A percentile compares a stretch with the other conserved stretches of the same genome.
These are phyloP conservation scores for Pipistrellus pygmaeus DNA, from an alignment of 2,797 vertebrate genomes.

Conservation along the genomic window DNA sequence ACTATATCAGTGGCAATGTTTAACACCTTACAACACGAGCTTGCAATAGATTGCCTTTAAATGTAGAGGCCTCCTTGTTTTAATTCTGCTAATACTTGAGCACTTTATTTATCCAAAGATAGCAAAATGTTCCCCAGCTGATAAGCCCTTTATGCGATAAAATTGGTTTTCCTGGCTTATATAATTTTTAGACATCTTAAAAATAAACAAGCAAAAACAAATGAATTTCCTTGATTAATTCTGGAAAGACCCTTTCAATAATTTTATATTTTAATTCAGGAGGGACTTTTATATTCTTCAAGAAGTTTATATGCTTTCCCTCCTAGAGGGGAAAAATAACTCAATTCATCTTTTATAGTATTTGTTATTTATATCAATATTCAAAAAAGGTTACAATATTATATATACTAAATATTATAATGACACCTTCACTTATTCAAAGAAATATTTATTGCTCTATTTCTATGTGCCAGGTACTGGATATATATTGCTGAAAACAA, in stretches of 20 bases:
- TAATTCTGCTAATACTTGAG: slow-evolving; percentile 32
- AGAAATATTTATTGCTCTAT: background rate
- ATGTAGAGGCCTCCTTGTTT: background rate
- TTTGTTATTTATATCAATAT: slow-evolving; percentile 21
- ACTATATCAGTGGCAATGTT: slow-evolving; percentile 49
- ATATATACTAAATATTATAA: background rate
- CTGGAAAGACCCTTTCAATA: background rate
- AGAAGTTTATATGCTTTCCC: slow-evolving; percentile 7
- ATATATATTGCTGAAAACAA: background rate
- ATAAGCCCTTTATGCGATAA: background rate
- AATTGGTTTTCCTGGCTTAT: background rate
- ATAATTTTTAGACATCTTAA: slow-evolving; percentile 41
- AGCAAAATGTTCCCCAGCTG: slow-evolving; percentile 19
- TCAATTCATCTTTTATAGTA: slow-evolving; percentile 20
- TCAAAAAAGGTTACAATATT: background rate
- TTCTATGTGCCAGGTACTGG: background rate
- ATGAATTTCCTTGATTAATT: slow-evolving; percentile 30
- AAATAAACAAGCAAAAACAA: background rate
- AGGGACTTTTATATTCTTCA: background rate
- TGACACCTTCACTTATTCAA: background rate
- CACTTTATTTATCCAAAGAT: slow-evolving; percentile 25
- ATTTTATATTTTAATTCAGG: slow-evolving; percentile 31
- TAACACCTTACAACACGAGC: slow-evolving; percentile 26
- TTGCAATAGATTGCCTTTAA: background rate
- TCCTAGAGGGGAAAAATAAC: background rate